Conservation (phyloP, 2,888 invertebrate genomes). For the Stegophylla sp. region DNA sequence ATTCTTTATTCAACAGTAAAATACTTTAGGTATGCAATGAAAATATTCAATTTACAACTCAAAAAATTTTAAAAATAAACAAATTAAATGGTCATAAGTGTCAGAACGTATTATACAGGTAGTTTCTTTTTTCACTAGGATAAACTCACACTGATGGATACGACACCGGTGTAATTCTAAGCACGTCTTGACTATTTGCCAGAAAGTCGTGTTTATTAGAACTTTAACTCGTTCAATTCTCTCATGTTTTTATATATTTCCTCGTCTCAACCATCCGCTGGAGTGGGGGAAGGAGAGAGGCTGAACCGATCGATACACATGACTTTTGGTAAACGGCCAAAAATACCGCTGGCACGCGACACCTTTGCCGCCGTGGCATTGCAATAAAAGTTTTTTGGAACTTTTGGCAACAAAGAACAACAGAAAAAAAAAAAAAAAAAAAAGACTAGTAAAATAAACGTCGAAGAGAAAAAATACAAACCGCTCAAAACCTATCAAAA, state of each 20-base stretch:
- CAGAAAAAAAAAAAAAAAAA: constrained; percentile 29
- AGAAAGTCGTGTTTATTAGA: constrained; percentile 57
- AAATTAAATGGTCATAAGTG: neutral
- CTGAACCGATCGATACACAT: constrained; percentile 46
- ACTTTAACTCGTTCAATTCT: constrained; percentile 55
- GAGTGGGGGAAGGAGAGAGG: constrained; percentile 24
- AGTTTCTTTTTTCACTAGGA: constrained; percentile 6
- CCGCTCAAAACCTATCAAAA: constrained; percentile 46
- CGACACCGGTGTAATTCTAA: constrained; percentile 47
- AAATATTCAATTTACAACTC: too few species aligned
- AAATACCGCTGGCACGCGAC: constrained; percentile 59
- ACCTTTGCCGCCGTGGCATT: constrained; percentile 51
- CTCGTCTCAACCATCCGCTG: constrained; percentile 20
- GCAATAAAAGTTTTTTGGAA: constrained; percentile 57
- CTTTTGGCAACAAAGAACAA: constrained; percentile 58
- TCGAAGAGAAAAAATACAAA: constrained; percentile 23
- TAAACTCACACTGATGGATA: constrained; percentile 39
- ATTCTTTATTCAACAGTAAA: too few species aligned
- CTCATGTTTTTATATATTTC: constrained; percentile 51
- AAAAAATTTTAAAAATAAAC: neutral
- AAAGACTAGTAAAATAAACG: constrained; percentile 35
- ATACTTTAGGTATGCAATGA: too few species aligned
- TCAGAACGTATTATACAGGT: neutral
- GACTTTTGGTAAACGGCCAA: constrained; percentile 52
- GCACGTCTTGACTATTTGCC: constrained; percentile 56